Base-by-base conservation (phyloP, 2,888 invertebrate genomes). In the Pollenia angustigena region DNA sequence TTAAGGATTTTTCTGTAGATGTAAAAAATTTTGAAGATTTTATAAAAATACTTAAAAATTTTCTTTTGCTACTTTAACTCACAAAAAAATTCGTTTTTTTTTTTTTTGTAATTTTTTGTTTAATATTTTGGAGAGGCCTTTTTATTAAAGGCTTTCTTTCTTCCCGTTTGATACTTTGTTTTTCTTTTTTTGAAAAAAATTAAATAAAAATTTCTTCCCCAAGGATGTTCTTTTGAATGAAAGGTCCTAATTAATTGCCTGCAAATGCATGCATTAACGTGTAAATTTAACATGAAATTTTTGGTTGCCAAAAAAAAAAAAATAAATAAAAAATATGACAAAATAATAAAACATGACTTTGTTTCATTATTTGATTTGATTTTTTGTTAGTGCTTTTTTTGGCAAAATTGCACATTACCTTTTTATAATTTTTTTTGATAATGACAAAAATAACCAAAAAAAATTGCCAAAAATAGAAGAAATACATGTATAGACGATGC, bases 181-280 rank as follows among this genome's bases (percentile, higher is more conserved):
- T 56, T 60, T 52, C 32, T 72, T 69, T 52, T 68, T 72, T 62
- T 54, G 32, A 14, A 78, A 68, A 58, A 69, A 81, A 50, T 64
- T 32, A 32, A 54, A 80, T 69, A 52, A 80, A 68, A 72, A 66
- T 58, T 64, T 23, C 81, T 84, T 87, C 87, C 84, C 87, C 87
- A 87, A 87, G 87, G 87, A 87, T 87, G 87, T 87, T 54, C 87
- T 74, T 87, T 80, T 86, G 74, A 87, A 87, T 87, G 74, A 81
- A 81, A 84, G 69, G 78, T 78, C 81, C 84, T 87, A 87, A 87
- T 87, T 87, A 87, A 87, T 87, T 87, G 87, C 84, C 84, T 84
- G 78, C 84, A 87, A 87, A 75, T 87, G 87, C 84, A 87, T 87
- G 74, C 81, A 81, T 78, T 81, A 81, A 84, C 56, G 76, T 81